Conservation (phyloP, 2,113 vertebrate genomes). For the Struthidea cinerea region DNA sequence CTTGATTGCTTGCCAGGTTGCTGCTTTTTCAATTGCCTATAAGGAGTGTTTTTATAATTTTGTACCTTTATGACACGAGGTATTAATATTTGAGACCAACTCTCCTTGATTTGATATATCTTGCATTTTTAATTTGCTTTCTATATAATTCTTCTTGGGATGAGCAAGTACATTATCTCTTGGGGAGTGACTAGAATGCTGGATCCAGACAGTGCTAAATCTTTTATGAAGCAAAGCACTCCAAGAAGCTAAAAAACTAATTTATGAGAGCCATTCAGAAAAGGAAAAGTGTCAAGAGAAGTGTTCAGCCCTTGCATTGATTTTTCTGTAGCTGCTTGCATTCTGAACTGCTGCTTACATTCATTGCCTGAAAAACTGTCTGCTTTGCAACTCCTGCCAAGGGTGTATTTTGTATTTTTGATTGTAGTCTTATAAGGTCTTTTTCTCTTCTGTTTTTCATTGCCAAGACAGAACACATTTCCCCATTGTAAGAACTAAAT, state of each 20-base stretch:
- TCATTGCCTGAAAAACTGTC: constrained; percentile 8
- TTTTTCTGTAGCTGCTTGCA: constrained; percentile 21
- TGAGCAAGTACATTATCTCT: not conserved
- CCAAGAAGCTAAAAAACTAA: constrained; percentile 10
- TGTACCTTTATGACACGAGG: not conserved
- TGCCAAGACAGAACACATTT: constrained; percentile 4
- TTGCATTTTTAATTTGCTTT: constrained; percentile 14
- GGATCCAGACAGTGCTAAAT: not conserved
- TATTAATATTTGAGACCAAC: not conserved
- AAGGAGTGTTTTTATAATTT: not conserved
- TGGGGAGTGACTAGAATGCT: not conserved
- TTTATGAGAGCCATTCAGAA: constrained; percentile 40
- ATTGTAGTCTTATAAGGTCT: constrained; percentile 2
- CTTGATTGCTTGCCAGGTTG: not conserved
- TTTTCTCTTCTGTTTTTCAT: not conserved
- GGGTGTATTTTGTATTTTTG: constrained; percentile 30
- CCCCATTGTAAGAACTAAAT: not conserved
- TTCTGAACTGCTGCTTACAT: constrained; percentile 2
- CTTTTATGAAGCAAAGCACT: constrained; percentile 10
- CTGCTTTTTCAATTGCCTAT: not conserved
- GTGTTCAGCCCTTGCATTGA: constrained; percentile 22
- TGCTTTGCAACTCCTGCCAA: not conserved
- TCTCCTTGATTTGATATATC: not conserved
- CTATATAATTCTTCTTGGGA: not conserved
- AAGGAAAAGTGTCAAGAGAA: constrained; percentile 5